phyloP scores from a whole-genome alignment of 2,888 invertebrate species.

The Zaprionus obscuricornis region DNA sequence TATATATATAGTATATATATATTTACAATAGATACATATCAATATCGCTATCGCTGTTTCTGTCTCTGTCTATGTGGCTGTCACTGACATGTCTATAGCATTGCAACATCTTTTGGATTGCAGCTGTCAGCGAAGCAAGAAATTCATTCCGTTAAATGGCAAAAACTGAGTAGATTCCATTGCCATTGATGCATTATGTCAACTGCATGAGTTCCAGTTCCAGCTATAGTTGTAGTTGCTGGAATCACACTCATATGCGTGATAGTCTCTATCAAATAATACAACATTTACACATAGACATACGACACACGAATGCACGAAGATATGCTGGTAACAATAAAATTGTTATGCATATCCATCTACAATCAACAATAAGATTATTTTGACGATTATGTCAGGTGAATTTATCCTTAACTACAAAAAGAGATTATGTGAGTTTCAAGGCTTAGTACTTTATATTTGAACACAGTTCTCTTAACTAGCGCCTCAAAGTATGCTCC shows the following conservation, averaged over 20 bases:
- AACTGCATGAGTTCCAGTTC: constrained; percentile 17
- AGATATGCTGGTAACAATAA: no score
- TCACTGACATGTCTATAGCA: constrained; percentile 1
- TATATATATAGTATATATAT: constrained; percentile 14
- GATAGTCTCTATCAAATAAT: constrained; percentile 45
- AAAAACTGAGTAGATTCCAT: constrained; percentile 14
- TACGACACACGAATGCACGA: neutral
- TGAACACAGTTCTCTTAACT: constrained; percentile 27
- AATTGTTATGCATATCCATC: no score
- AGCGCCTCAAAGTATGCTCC: constrained; percentile 42
- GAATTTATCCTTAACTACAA: constrained; percentile 6
- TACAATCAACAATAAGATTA: no score
- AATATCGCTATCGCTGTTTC: constrained; percentile 29
- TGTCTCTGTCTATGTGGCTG: neutral
- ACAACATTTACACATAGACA: constrained; percentile 14
- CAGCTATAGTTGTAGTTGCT: constrained; percentile 45
- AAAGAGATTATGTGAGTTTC: constrained; percentile 16
- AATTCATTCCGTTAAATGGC: constrained; percentile 43
- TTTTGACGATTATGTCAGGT: constrained; percentile 53
- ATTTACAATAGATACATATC: constrained; percentile 17
- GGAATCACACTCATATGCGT: constrained; percentile 59
- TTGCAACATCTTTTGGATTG: constrained; percentile 62
- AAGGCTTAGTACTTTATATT: constrained; percentile 27
- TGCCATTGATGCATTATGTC: constrained; percentile 47
- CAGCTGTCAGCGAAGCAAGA: constrained; percentile 63